Base-by-base conservation (phyloP, 2,113 vertebrate species). In the Caranx melampygus region DNA sequence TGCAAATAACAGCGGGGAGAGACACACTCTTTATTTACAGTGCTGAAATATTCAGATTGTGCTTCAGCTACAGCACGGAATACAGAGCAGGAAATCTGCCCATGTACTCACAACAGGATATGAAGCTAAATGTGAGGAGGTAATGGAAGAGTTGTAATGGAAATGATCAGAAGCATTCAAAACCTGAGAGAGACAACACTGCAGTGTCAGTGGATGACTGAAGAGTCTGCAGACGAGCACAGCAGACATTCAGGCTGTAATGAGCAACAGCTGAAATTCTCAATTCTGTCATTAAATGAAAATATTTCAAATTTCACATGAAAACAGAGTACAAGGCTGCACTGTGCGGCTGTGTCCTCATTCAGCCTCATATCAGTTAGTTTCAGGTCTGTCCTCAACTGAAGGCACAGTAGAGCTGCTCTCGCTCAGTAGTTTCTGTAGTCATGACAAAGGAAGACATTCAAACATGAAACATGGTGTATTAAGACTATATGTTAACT, bases 41-140 rank as follows among this genome's bases (percentile, higher is more conserved):
- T 9, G 49, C 54, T 84, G 81, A 87, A 85, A 88, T 72, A 79
- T 86, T 82, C 72, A 77, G 47, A 65, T 60, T 61, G 84, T 10
- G 58, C 54, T 54, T 81, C 58, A 7, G 37, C 76, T 52, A 67
- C 58, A 10, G 78, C 63, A n/a, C 34, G 4, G 82, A 78, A 87
- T 51, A 40, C 75, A 68, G 42, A 84, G 26, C 66, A 73, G 77
- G 83, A 67, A 71, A 59, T 33, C 5, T 18, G 37, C 64, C 4
- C 40, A 4, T 18, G 42, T 71, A 69, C 68, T 44, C 52, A 0
- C 3, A 2, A 6, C 51, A 60, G 80, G 59, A 73, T 5, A 44
- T 15, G 20, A 2, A 57, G 81, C 33, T 69, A 61, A 76, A 67
- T 74, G 64, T 49, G 73, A 57, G 71, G 51, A 51, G 37, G 61